Conservation (phyloP, 2,113 vertebrate genomes). For the Tamias sibiricus region DNA sequence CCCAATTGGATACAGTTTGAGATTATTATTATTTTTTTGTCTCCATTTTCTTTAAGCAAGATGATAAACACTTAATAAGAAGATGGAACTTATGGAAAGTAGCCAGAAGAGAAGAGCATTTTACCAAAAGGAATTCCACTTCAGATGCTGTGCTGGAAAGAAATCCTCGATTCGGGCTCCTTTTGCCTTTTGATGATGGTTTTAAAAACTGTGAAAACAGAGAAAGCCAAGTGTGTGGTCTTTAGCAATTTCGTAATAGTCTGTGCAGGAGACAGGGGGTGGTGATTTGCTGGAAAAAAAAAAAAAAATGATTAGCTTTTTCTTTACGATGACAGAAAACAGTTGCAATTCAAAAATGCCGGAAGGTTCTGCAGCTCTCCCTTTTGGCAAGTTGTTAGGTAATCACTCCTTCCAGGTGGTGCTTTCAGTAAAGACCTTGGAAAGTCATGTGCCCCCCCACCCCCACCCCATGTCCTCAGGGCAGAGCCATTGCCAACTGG, state of each 20-base stretch:
- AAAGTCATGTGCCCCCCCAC: background rate
- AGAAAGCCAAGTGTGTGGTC: slow-evolving; percentile 87
- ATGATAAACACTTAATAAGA: slow-evolving; percentile 87
- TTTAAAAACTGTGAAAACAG: slow-evolving; percentile 82
- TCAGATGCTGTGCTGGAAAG: slow-evolving; percentile 84
- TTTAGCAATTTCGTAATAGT: slow-evolving; percentile 84
- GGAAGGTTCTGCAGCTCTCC: slow-evolving; percentile 58
- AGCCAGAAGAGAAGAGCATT: slow-evolving; percentile 85
- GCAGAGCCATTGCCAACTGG: slow-evolving; percentile 16
- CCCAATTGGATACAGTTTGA: slow-evolving; percentile 84
- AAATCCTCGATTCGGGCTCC: slow-evolving; percentile 75
- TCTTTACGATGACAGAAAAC: slow-evolving; percentile 84
- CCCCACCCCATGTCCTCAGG: background rate
- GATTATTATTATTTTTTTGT: slow-evolving; percentile 43
- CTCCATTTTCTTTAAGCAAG: slow-evolving; percentile 79
- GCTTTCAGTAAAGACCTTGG: slow-evolving; percentile 61
- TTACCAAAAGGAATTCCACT: slow-evolving; percentile 83
- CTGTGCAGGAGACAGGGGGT: slow-evolving; percentile 81
- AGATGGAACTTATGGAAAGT: slow-evolving; percentile 88
- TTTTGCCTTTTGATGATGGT: slow-evolving; percentile 81
- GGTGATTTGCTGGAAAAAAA: slow-evolving; percentile 82
- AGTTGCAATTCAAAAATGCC: slow-evolving; percentile 78
- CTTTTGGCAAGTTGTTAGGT: slow-evolving; percentile 63
- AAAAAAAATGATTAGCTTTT: slow-evolving; percentile 82
- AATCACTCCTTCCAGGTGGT: slow-evolving; percentile 69